Conservation (phyloP, 2,113 vertebrate species). For the Pseudorasbora parva region DNA sequence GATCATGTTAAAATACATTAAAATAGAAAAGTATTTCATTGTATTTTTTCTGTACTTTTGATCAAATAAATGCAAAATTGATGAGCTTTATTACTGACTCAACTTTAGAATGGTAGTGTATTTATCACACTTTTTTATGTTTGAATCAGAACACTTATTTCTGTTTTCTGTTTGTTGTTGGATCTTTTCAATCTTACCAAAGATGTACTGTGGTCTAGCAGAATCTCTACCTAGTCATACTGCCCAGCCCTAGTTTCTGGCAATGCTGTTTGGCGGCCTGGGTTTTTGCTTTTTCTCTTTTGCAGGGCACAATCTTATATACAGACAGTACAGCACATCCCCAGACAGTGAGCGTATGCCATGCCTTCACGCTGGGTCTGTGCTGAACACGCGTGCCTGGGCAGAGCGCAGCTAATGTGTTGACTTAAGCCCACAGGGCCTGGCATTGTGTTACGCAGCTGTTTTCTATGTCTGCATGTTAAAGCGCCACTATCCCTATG, state of each 20-base stretch:
- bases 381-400: constrained; percentile 53
- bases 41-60: too few species aligned
- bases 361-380: constrained; percentile 53
- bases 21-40: too few species aligned
- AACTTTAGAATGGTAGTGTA: too few species aligned
- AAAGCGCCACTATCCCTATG: constrained; percentile 57
- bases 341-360: constrained; percentile 30
- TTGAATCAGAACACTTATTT: background rate
- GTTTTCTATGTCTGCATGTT: constrained; percentile 60
- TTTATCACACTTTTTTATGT: too few species aligned
- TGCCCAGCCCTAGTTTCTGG: background rate
- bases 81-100: too few species aligned
- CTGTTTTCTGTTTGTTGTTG: background rate
- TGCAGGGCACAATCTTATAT: background rate
- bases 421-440: constrained; percentile 72
- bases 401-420: constrained; percentile 70
- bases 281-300: background rate
- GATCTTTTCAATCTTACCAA: background rate
- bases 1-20: too few species aligned
- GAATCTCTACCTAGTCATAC: background rate
- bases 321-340: constrained; percentile 31
- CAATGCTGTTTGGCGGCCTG: background rate
- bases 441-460: constrained; percentile 64
- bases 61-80: too few species aligned
- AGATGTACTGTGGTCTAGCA: background rate